Evolutionary conservation across 2,113 vertebrate species (phyloP).

Genomic region (Dipodomys spectabilis): DNA sequence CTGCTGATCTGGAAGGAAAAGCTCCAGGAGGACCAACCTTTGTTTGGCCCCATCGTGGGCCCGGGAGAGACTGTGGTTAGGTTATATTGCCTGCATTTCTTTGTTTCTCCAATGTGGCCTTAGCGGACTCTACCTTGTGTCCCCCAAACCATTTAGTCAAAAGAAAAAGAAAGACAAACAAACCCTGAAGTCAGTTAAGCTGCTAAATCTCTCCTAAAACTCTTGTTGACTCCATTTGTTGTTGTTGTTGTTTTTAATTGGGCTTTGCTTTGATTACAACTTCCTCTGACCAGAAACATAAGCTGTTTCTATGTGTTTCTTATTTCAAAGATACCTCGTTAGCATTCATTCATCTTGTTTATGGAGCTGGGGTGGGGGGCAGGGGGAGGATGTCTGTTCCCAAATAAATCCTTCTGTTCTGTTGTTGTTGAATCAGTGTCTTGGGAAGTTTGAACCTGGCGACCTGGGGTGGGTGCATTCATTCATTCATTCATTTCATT

Average conservation of each 20-base stretch:
- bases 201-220: slow-evolving; percentile 41
- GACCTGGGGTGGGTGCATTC: background rate
- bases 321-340: slow-evolving; percentile 77
- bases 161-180: too few relatives aligned
- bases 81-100: background rate
- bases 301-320: slow-evolving; percentile 69
- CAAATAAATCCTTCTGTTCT: slow-evolving; percentile 75
- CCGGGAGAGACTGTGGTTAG: background rate
- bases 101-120: background rate
- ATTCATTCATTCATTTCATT: too few relatives aligned
- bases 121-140: background rate
- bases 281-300: slow-evolving; percentile 77
- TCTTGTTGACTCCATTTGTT: slow-evolving; percentile 64
- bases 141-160: background rate
- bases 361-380: slow-evolving; percentile 8
- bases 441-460: background rate
- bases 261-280: slow-evolving; percentile 73
- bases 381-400: background rate
- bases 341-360: slow-evolving; percentile 76
- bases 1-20: slow-evolving; percentile 67
- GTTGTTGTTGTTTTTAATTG: slow-evolving; percentile 1
- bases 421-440: slow-evolving; percentile 41
- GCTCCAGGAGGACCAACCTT: slow-evolving; percentile 51
- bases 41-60: background rate
- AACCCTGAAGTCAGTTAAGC: background rate